Evolutionary conservation across 2,888 invertebrate species (phyloP).

Genomic region (Syritta pipiens): DNA sequence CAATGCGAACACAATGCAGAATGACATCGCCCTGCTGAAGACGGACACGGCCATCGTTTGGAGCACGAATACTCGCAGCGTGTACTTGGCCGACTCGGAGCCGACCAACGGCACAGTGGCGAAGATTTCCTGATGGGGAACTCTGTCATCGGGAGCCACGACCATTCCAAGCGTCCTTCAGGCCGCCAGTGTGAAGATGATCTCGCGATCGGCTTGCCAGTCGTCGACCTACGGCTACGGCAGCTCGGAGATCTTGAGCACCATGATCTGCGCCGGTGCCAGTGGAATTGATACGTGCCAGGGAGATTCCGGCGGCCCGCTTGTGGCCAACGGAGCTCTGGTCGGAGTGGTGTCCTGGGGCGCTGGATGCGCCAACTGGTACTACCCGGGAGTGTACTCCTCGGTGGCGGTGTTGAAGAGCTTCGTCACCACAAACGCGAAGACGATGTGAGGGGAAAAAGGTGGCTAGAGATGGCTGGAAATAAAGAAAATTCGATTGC

Average conservation of each 20-base stretch:
- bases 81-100: slow-evolving; percentile 71
- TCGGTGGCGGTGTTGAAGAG: slow-evolving; percentile 70
- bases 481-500: no score
- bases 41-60: slow-evolving; percentile 72
- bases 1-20: slow-evolving; percentile 73
- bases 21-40: slow-evolving; percentile 79
- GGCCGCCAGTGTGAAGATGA: slow-evolving; percentile 70
- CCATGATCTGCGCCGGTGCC: slow-evolving; percentile 75
- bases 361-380: slow-evolving; percentile 72
- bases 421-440: slow-evolving; percentile 69
- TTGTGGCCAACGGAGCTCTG: slow-evolving; percentile 71
- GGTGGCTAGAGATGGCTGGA: no score
- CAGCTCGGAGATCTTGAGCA: slow-evolving; percentile 37
- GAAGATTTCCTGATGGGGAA: slow-evolving; percentile 77
- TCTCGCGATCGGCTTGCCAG: slow-evolving; percentile 60
- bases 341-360: slow-evolving; percentile 78
- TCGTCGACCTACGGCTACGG: slow-evolving; percentile 70
- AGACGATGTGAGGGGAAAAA: background rate
- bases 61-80: slow-evolving; percentile 69
- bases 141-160: slow-evolving; percentile 71
- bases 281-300: slow-evolving; percentile 75
- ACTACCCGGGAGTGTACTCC: slow-evolving; percentile 76
- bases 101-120: slow-evolving; percentile 72
- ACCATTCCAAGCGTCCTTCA: slow-evolving; percentile 65
- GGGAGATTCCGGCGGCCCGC: slow-evolving; percentile 78